A percentile compares a stretch with the other conserved stretches of the same genome.
phyloP scores from a whole-genome alignment of 2,113 vertebrate species.

The Calidris pugnax region DNA sequence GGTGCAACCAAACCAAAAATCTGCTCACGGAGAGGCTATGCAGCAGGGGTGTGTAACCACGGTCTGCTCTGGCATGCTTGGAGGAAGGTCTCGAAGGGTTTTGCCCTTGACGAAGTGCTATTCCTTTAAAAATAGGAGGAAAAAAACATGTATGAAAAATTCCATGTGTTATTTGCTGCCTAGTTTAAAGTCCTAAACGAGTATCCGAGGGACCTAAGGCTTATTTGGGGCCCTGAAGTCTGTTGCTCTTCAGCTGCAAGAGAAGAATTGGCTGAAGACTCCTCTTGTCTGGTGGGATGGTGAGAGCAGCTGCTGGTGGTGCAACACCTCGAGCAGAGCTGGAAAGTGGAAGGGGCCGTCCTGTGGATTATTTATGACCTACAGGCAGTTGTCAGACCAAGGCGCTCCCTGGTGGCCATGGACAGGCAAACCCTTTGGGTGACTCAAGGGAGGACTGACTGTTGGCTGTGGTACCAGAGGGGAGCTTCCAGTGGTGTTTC shows the following conservation, averaged over 20 bases:
- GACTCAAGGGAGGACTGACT: neutral
- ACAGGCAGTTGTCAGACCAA: neutral
- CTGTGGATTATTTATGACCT: neutral
- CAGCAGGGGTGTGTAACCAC: neutral
- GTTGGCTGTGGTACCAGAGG: neutral
- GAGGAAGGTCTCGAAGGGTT: neutral
- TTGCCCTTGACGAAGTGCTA: neutral
- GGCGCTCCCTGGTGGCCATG: neutral
- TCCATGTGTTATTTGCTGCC: rapidly evolving
- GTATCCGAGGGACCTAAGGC: rapidly evolving
- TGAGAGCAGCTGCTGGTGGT: neutral
- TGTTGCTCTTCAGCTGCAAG: neutral
- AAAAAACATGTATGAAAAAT: neutral
- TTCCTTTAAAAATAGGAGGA: neutral
- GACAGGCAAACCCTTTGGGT: neutral
- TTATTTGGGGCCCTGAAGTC: neutral
- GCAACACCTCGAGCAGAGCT: too few relatives aligned
- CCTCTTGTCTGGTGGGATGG: neutral
- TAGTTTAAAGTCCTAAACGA: neutral
- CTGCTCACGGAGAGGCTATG: neutral
- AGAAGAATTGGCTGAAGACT: neutral
- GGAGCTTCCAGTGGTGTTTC: neutral
- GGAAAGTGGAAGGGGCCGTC: neutral
- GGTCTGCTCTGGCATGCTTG: neutral
- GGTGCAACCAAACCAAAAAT: neutral